phyloP scores from a whole-genome alignment of 1,140 invertebrate species.

The Platyscapa corneri region DNA sequence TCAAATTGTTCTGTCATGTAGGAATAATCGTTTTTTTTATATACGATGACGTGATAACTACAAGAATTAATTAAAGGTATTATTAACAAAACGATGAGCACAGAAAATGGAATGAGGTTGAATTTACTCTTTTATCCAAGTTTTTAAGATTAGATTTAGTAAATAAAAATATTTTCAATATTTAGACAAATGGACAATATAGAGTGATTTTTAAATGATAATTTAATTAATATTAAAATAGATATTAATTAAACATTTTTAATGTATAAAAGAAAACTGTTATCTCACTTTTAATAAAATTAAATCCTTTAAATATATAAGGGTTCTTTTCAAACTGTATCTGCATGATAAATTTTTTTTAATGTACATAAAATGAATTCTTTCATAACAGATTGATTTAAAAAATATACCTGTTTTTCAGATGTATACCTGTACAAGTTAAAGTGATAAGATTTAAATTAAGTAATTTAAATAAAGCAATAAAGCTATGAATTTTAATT shows the following conservation, averaged over 20 bases:
- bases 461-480: not conserved
- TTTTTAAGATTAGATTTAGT: not conserved
- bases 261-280: too few species aligned
- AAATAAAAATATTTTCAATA: too few species aligned
- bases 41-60: not conserved
- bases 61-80: not conserved
- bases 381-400: not conserved
- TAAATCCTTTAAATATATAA: too few species aligned
- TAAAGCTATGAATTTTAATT: too few species aligned
- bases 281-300: too few species aligned
- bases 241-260: too few species aligned
- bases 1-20: constrained; percentile 72
- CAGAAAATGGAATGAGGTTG: not conserved
- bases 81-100: not conserved
- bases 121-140: constrained; percentile 39
- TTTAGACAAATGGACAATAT: too few species aligned
- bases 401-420: too few species aligned
- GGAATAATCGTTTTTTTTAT: constrained; percentile 32
- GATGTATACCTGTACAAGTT: not conserved
- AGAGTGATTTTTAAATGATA: too few species aligned
- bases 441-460: not conserved
- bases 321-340: not conserved
- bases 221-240: too few species aligned
- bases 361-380: not conserved
- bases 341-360: not conserved